Conservation (phyloP, 2,113 vertebrate species). For the Nettapus auritus region DNA sequence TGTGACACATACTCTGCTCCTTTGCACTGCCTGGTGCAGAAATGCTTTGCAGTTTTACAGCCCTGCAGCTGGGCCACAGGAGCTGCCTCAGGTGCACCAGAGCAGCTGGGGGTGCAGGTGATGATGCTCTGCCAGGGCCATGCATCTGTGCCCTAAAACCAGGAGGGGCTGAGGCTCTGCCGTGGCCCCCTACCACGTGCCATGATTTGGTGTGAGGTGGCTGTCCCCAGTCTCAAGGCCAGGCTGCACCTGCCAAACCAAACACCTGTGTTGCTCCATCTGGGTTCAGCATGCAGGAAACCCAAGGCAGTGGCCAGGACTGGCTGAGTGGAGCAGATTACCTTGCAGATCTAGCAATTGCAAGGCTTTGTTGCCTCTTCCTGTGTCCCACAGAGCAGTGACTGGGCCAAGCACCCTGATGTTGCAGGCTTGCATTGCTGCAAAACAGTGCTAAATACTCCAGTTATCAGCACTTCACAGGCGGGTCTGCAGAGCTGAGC, state of each 20-base stretch:
- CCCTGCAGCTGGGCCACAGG: not conserved
- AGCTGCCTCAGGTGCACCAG: not conserved
- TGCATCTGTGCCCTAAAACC: not conserved
- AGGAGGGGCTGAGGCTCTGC: not conserved
- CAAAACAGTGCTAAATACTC: not conserved
- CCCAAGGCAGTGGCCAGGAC: rapidly evolving
- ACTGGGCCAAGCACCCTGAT: not conserved
- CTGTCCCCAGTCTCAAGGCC: not conserved
- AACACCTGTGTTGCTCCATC: not conserved
- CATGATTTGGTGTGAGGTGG: not conserved
- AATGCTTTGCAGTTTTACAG: not conserved
- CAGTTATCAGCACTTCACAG: not conserved
- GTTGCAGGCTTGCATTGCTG: not conserved
- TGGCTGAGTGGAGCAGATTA: not conserved
- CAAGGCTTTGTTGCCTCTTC: not conserved
- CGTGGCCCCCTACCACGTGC: not conserved
- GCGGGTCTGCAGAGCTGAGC: not conserved
- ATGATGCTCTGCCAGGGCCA: not conserved
- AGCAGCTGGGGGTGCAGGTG: not conserved
- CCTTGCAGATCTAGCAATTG: not conserved
- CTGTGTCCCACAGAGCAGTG: not conserved
- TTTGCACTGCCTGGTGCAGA: not conserved
- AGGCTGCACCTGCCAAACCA: not conserved
- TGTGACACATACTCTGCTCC: rapidly evolving
- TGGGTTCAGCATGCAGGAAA: not conserved